Evolutionary conservation across 2,797 vertebrate genomes (phyloP).

Genomic region (Chloroceryle amazona): DNA sequence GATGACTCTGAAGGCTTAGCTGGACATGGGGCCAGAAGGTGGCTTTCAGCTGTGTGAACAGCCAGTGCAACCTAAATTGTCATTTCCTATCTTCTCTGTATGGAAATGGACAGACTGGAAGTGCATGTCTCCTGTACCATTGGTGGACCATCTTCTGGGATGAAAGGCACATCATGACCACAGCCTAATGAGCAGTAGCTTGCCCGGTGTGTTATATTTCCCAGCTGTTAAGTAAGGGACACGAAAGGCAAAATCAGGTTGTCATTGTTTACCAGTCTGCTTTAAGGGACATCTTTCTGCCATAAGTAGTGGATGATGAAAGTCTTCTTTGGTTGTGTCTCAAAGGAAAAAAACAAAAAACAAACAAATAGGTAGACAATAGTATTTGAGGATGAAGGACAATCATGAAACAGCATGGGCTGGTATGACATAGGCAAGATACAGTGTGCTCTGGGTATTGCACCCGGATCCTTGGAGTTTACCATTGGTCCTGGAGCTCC

Average conservation of each 20-base stretch:
- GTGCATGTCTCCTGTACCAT: neutral
- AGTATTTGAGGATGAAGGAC: neutral
- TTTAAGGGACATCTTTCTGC: neutral
- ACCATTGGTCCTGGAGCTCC: neutral
- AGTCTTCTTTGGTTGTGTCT: neutral
- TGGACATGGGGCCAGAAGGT: neutral
- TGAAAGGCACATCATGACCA: neutral
- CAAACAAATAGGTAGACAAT: neutral
- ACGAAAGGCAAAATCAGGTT: neutral
- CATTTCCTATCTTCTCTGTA: neutral
- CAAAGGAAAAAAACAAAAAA: neutral
- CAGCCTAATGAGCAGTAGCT: neutral
- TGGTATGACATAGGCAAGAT: neutral
- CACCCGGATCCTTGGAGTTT: neutral
- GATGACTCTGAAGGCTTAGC: neutral
- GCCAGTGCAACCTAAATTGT: neutral
- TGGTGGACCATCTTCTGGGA: neutral
- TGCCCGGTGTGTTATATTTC: neutral
- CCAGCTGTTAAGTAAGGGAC: neutral
- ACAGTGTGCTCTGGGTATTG: neutral
- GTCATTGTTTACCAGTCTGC: neutral
- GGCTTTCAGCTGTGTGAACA: neutral
- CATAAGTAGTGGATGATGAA: neutral
- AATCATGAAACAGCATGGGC: neutral
- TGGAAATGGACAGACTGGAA: neutral